Base-by-base conservation (phyloP, 2,113 vertebrate genomes). In the Strix aluco region DNA sequence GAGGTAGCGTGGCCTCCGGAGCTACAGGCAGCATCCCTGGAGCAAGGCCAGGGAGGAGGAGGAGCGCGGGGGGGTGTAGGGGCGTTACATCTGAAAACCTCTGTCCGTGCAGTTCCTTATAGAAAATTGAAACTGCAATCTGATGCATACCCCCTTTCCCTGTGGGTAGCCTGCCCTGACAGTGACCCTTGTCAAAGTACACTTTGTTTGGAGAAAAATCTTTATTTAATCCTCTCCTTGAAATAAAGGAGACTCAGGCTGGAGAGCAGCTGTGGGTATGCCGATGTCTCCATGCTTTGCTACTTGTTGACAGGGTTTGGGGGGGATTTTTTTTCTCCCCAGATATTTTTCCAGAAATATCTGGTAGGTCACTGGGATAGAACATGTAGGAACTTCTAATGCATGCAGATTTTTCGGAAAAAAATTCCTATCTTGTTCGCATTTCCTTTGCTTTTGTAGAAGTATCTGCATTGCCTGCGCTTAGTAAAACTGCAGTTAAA, bases 1-100 rank as follows among this genome's bases (percentile, higher is more conserved):
- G 34, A n/a, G n/a, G 47, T 13, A 13, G 9, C 0, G 1, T 58
- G 63, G 34, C 70, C 63, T 25, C 6, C 0, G 1, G 65, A 1
- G 5, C 23, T 65, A 13, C 13, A 4, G 70, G 30, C 23, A 73
- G 73, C 49, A 17, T 46, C 67, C 26, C n/a, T 19, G 12, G 3
- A 25, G 36, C 59, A 49, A 29, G 36, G 67, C 21, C 44, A 25
- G 23, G 36, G 26, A 57, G 58, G 75, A 36, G 54, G 38, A 63
- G 17, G 71, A 58, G 29, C 6, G 12, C 65, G 40, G 44, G 17
- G 42, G 17, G 38, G 5, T n/a, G 9, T 7, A 16, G 34, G 57
- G 25, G 4, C 13, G 1, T n/a, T 26, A 8, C 47, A 49, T 22
- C 58, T 85, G 52, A n/a, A 58, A 44, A 36, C 26, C 57, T 83